A percentile compares a stretch with the other conserved stretches of the same genome.
These are phyloP conservation scores for Euura lappo DNA, from an alignment of 1,140 invertebrate species.

Conservation along the genomic window DNA sequence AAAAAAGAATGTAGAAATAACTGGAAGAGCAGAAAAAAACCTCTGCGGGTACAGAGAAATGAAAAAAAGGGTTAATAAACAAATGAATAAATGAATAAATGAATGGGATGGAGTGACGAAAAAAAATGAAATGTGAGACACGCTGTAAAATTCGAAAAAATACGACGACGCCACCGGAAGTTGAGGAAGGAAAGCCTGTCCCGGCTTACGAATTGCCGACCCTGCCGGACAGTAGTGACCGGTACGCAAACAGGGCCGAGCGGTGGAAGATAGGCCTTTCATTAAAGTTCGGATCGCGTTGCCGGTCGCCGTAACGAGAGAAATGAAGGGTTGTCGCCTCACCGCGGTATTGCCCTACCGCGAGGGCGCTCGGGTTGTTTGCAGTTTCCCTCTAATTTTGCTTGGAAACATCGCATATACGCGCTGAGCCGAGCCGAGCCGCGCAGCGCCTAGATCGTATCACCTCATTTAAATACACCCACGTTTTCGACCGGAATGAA, in stretches of 20 bases:
- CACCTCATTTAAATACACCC: not conserved
- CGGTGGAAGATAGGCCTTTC: not conserved
- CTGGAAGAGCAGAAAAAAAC: not conserved
- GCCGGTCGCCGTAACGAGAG: not conserved
- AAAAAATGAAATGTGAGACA: not conserved
- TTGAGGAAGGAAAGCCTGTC: not conserved
- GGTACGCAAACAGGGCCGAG: not conserved
- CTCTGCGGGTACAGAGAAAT: too few species aligned
- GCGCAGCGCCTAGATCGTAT: not conserved
- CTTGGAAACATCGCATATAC: not conserved
- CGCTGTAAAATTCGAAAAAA: not conserved
- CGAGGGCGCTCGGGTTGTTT: not conserved
- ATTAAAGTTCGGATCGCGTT: constrained; percentile 7
- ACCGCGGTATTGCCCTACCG: not conserved
- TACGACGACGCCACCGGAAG: not conserved
- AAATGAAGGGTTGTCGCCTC: not conserved
- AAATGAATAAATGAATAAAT: not conserved
- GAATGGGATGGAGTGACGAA: not conserved
- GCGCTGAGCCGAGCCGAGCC: not conserved
- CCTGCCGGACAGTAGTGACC: not conserved
- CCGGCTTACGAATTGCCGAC: not conserved
- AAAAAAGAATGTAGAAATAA: not conserved
- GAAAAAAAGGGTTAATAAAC: too few species aligned
- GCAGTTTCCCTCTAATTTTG: constrained; percentile 3
- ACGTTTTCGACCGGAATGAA: not conserved